These are phyloP conservation scores for Sigmodon hispidus DNA, from an alignment of 2,113 vertebrate species.

Conservation along the genomic window DNA sequence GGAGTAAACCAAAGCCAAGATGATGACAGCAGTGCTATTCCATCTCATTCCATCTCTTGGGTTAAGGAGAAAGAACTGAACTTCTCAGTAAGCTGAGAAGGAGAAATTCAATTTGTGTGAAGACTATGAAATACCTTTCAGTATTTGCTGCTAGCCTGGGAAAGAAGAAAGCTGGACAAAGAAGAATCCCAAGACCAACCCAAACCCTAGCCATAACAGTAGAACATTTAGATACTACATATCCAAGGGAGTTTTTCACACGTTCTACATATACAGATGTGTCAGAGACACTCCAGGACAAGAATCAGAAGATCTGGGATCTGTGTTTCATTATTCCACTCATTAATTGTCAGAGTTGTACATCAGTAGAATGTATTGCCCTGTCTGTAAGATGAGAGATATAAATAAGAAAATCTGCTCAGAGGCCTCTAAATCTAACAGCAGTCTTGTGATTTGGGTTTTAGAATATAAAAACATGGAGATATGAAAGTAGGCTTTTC, in stretches of 20 bases:
- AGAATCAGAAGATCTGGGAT: neutral
- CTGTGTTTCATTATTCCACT: neutral
- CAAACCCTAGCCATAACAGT: neutral
- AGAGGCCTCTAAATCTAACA: neutral
- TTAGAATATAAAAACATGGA: conserved; percentile 37
- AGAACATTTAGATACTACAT: neutral
- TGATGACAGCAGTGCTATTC: neutral
- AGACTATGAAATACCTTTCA: neutral
- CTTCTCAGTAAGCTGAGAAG: neutral
- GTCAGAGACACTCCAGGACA: neutral
- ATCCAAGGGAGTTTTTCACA: neutral
- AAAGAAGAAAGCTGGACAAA: neutral
- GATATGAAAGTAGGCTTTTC: neutral
- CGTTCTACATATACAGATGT: neutral
- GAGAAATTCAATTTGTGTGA: neutral
- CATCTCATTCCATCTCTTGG: neutral
- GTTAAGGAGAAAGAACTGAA: neutral
- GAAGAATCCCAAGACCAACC: neutral
- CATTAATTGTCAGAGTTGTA: neutral
- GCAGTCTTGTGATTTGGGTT: neutral
- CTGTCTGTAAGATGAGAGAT: conserved; percentile 13
- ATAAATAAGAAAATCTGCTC: neutral
- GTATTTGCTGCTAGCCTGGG: neutral
- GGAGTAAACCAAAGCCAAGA: neutral
- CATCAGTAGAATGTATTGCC: neutral